Evolutionary conservation across 2,888 invertebrate species (phyloP).

Genomic region (Nematopogon swammerdamellus): DNA sequence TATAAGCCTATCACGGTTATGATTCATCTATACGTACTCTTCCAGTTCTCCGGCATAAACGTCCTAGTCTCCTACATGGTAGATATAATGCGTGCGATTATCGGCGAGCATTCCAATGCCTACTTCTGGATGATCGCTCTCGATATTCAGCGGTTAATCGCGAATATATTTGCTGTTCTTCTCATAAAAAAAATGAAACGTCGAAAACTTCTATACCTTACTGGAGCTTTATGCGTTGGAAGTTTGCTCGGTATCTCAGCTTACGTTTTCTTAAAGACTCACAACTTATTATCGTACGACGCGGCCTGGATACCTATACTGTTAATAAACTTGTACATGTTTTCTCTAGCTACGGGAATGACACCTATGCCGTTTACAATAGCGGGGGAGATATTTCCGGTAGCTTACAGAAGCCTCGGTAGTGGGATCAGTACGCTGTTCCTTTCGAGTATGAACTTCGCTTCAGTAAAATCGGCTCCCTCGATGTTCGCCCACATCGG

Average conservation of each 20-base stretch:
- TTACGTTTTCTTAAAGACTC: slow-evolving; percentile 34
- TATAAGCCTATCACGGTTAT: slow-evolving; percentile 59
- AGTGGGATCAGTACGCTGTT: slow-evolving; percentile 62
- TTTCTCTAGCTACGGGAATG: slow-evolving; percentile 57
- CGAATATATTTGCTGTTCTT: slow-evolving; percentile 59
- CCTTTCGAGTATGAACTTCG: slow-evolving; percentile 61
- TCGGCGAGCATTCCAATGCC: slow-evolving; percentile 59
- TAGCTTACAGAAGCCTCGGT: slow-evolving; percentile 60
- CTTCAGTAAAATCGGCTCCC: slow-evolving; percentile 64
- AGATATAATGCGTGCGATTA: slow-evolving; percentile 56
- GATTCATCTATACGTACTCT: slow-evolving; percentile 60
- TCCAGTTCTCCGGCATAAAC: slow-evolving; percentile 68
- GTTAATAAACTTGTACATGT: slow-evolving; percentile 53
- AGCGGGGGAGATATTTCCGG: slow-evolving; percentile 68
- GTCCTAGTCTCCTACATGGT: slow-evolving; percentile 68
- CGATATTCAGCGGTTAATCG: slow-evolving; percentile 59
- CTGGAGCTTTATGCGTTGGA: slow-evolving; percentile 54
- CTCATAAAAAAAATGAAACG: slow-evolving; percentile 59
- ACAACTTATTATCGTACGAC: slow-evolving; percentile 25
- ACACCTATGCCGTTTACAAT: slow-evolving; percentile 69
- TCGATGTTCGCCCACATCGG: slow-evolving; percentile 49
- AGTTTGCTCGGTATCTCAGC: slow-evolving; percentile 55
- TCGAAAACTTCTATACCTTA: slow-evolving; percentile 56
- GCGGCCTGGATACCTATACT: slow-evolving; percentile 45
- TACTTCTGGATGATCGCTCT: slow-evolving; percentile 62